Evolutionary conservation across 2,113 vertebrate genomes (phyloP), one percentile per base, ranked within the genome.

Genomic region (Parotia lawesii): DNA sequence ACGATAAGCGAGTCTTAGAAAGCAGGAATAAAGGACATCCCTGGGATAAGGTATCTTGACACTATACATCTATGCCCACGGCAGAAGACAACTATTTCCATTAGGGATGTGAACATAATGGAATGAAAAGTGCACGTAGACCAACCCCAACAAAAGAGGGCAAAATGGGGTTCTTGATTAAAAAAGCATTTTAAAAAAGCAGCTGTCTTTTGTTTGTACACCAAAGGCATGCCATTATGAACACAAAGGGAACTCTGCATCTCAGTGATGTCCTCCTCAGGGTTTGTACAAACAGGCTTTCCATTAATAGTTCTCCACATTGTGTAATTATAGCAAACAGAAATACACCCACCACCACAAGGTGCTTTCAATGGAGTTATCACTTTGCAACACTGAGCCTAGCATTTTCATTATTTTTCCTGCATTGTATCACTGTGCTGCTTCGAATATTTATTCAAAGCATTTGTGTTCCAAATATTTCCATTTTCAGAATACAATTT

Each of bases 401-500:
- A 76, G 69, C 24, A 61, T 73, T 90, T 89, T 74, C 82, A 66
- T 87, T 74, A 92, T 89, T 94, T 91, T 84, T 85, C 47, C 42
- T 81, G n/a, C 78, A 87, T 90, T 87, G 71, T 92, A 85, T 64
- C 64, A 29, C 77, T 54, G 11, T 74, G 72, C 69, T 75, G 42
- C 35, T 90, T 78, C 12, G 29, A 95, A 93, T 90, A 95, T 78
- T 88, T 88, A 95, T 94, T 94, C 85, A 58, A 62, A 93, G 53
- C 72, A 64, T 82, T 60, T 87, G 42, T 93, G 84, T 88, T 92
- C 61, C 76, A 89, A 82, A 86, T 85, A 86, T 50, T 93, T 89
- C 87, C 70, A 85, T 85, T 94, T 94, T 84, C 86, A 87, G 77
- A 93, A 95, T 53, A 79, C 80, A 92, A 57, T 89, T 90, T 91